Evolutionary conservation across 1,140 invertebrate genomes (phyloP).

Genomic region (Trichonephila clavata): DNA sequence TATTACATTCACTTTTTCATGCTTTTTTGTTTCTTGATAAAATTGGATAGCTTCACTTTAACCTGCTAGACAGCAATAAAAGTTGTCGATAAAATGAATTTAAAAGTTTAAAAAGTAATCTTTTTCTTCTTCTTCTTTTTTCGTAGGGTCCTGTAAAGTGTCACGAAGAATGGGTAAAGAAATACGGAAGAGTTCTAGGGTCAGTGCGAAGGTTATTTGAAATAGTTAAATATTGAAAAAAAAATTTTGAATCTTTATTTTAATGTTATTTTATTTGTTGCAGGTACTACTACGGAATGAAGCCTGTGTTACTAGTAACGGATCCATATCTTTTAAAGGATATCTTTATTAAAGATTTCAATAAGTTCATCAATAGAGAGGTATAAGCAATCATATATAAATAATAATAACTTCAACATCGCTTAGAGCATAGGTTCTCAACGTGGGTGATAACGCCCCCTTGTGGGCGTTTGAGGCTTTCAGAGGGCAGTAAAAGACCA

Average conservation of each 20-base stretch:
- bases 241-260: not conserved
- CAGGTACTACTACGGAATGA: constrained; percentile 79
- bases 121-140: not conserved
- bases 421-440: too few relatives aligned
- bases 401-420: too few relatives aligned
- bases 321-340: constrained; percentile 80
- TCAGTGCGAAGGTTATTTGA: not conserved
- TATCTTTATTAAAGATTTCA: constrained; percentile 81
- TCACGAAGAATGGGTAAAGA: constrained; percentile 79
- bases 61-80: too few relatives aligned
- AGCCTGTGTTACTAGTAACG: constrained; percentile 79
- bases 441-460: too few relatives aligned
- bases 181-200: constrained; percentile 80
- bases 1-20: too few relatives aligned
- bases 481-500: too few relatives aligned
- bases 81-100: too few relatives aligned
- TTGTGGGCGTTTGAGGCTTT: too few relatives aligned
- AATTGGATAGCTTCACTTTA: too few relatives aligned
- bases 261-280: not conserved
- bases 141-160: constrained; percentile 57
- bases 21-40: too few relatives aligned
- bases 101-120: too few relatives aligned
- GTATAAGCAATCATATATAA: not conserved
- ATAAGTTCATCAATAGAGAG: constrained; percentile 79
- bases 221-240: not conserved